Evolutionary conservation across 2,888 invertebrate species (phyloP).

Genomic region (Apamea anceps): DNA sequence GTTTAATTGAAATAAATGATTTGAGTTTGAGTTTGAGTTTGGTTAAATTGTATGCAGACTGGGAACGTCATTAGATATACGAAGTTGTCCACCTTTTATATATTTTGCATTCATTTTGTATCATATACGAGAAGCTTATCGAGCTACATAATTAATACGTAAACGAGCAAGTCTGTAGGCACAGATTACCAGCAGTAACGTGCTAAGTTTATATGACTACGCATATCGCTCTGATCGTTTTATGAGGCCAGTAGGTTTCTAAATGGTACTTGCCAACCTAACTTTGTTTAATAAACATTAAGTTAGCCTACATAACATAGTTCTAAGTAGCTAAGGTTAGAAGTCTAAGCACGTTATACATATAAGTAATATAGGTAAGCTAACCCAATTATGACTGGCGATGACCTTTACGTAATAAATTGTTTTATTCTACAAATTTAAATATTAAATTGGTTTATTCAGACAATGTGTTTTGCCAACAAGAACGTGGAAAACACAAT

Average conservation of each 20-base stretch:
- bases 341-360: neutral
- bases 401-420: neutral
- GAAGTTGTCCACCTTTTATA: neutral
- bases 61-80: neutral
- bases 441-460: slow-evolving; percentile 11
- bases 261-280: slow-evolving; percentile 12
- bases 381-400: neutral
- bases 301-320: slow-evolving; percentile 4
- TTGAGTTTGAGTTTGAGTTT: no score
- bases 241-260: slow-evolving; percentile 34
- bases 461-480: neutral
- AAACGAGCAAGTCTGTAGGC: slow-evolving; percentile 4
- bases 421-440: neutral
- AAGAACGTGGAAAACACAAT: neutral
- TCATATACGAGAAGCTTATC: neutral
- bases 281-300: slow-evolving; percentile 29
- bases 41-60: neutral
- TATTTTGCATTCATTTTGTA: neutral
- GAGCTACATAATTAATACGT: neutral
- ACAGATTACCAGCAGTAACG: slow-evolving; percentile 14
- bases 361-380: neutral
- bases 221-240: slow-evolving; percentile 29
- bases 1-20: no score
- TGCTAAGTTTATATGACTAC: slow-evolving; percentile 27
- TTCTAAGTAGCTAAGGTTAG: slow-evolving; percentile 3